These are phyloP conservation scores for Lethenteron camtschaticum DNA, from an alignment of 2,113 vertebrate species.

Conservation along the genomic window DNA sequence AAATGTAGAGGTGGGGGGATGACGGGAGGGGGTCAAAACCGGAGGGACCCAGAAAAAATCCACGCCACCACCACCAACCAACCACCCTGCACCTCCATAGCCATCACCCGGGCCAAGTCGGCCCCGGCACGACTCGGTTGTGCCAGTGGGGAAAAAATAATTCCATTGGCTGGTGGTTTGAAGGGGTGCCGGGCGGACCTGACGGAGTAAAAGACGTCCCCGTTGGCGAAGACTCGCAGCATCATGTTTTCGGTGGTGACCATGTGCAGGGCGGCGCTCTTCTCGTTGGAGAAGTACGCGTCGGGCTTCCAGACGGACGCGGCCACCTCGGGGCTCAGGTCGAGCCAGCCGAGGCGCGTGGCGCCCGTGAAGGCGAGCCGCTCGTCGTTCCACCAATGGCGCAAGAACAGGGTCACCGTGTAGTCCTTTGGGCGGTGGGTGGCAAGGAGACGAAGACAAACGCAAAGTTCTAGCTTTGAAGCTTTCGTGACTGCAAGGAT, in stretches of 20 bases:
- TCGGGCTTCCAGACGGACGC: conserved; percentile 91
- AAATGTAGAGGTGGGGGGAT: no score
- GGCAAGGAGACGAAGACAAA: no score
- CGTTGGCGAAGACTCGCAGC: conserved; percentile 68
- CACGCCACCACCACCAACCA: no score
- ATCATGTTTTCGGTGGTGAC: conserved; percentile 81
- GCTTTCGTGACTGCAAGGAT: no score
- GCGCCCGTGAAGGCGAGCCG: conserved; percentile 47
- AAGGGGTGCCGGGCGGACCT: conserved; percentile 22
- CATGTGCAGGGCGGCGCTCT: conserved; percentile 69
- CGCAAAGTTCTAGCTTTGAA: no score
- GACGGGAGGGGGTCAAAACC: no score
- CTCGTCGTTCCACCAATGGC: conserved; percentile 76
- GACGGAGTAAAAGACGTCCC: conserved; percentile 74
- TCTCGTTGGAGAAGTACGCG: conserved; percentile 74
- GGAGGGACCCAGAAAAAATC: no score
- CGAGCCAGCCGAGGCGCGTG: conserved; percentile 59
- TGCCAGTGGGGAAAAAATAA: no score
- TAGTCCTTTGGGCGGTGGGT: conserved; percentile 35
- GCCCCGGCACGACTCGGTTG: no score
- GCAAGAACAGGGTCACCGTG: conserved; percentile 59
- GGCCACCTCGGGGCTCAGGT: conserved; percentile 69
- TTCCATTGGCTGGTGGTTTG: no score
- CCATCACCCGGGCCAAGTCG: no score
- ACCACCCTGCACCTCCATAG: no score